phyloP scores from a whole-genome alignment of 2,888 invertebrate genomes.

The Plemyria rubiginata region DNA sequence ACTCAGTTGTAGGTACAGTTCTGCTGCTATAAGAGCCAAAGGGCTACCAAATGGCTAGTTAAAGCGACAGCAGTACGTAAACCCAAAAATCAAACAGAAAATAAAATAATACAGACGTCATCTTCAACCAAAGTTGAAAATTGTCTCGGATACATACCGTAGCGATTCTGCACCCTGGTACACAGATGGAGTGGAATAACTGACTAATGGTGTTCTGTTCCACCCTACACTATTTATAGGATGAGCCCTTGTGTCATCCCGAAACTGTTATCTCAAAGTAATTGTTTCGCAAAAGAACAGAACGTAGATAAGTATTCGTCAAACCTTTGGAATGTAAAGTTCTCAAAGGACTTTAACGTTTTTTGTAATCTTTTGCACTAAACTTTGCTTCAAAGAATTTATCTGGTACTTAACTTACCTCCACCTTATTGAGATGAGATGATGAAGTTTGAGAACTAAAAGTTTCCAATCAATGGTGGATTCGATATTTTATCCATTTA shows the following conservation, averaged over 20 bases:
- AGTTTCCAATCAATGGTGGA: no score
- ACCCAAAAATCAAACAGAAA: no score
- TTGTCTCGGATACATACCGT: slow-evolving; percentile 53
- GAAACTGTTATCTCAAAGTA: slow-evolving; percentile 59
- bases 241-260: slow-evolving; percentile 41
- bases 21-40: no score
- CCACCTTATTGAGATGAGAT: no score
- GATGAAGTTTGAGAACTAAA: no score
- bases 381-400: background rate
- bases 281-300: slow-evolving; percentile 64
- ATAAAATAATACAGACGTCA: no score
- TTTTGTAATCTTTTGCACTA: slow-evolving; percentile 6
- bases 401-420: background rate
- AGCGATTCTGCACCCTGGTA: slow-evolving; percentile 23
- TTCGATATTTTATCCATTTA: no score
- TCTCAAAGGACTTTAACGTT: slow-evolving; percentile 1
- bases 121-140: no score
- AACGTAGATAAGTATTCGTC: slow-evolving; percentile 61
- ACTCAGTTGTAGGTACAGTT: no score
- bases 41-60: no score
- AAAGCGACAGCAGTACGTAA: no score
- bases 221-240: slow-evolving; percentile 62
- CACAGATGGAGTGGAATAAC: slow-evolving; percentile 40
- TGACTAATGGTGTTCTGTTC: slow-evolving; percentile 51
- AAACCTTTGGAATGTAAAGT: slow-evolving; percentile 64